Evolutionary conservation across 2,113 vertebrate genomes (phyloP), one percentile per base, ranked within the genome.

Genomic region (Tretioscincus oriximinensis): DNA sequence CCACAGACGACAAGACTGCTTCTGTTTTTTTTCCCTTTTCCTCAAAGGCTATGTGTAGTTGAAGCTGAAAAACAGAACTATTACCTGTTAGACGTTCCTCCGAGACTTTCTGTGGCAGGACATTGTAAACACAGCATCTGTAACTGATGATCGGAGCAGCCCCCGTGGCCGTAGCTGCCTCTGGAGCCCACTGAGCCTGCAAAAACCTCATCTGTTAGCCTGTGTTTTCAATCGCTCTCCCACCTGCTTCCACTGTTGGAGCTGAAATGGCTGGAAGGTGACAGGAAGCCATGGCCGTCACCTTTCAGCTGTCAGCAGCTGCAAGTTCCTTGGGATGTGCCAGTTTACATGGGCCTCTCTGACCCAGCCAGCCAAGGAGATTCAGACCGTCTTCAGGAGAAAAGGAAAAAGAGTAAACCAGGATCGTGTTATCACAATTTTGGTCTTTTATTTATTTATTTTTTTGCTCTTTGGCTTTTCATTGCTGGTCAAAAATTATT

Each of bases 181-280:
- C 49, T 31, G 24, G 29, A 41, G 31, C 0, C 81, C 0, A 0
- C 10, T 12, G 77, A 18, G 67, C 1, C 1, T 0, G 0, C 22
- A 0, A 0, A 0, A 16, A 28, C 3, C 65, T n/a, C 73, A 6
- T 21, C 4, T 3, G 76, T 9, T 0, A 1, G 2, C 6, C 1
- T 7, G 70, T 9, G 76, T 11, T 49, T 45, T 0, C 7, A 0
- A 0, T 0, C 0, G 0, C 7, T 18, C 29, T 5, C 24, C 12
- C 45, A 58, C 29, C 1, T 0, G 49, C 65, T 65, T 60, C 6
- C 1, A 22, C 12, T 6, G 78, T 81, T 11, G 61, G 1, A 0
- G 1, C 0, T 69, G n/a, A 2, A 41, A 72, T 47, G 0, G 0
- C 31, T 35, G 61, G 61, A 69, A 18, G 72, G 72, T 10, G 28